These are phyloP conservation scores for Naso thynnoides DNA, from an alignment of 2,797 vertebrate species.

Conservation along the genomic window DNA sequence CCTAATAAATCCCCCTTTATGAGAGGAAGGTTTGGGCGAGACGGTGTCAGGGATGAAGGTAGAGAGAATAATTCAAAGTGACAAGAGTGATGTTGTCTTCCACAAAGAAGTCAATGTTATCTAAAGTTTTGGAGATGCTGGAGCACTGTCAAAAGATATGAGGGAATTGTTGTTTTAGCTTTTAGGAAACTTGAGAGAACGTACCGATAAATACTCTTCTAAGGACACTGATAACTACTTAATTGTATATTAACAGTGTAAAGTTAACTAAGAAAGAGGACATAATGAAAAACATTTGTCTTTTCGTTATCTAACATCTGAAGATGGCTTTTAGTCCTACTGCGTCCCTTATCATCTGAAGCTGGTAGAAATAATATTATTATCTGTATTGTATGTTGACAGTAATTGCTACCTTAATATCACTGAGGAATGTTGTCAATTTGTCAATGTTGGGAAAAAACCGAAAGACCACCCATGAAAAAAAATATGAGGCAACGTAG, in stretches of 20 bases:
- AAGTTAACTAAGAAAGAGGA: neutral
- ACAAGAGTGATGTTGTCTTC: neutral
- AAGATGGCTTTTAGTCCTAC: neutral
- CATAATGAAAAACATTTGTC: neutral
- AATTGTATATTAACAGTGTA: neutral
- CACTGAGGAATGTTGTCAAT: conserved; percentile 38
- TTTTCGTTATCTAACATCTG: neutral
- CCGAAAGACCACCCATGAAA: conserved; percentile 18
- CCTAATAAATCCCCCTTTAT: conserved; percentile 47
- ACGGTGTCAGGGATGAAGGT: neutral
- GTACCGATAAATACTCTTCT: neutral
- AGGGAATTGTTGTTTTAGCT: neutral
- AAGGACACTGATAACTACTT: neutral
- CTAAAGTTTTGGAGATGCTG: neutral
- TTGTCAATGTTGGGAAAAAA: conserved; percentile 25
- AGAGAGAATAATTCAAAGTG: conserved; percentile 16
- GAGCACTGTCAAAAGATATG: neutral
- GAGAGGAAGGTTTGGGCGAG: neutral
- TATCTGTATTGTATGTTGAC: conserved; percentile 11
- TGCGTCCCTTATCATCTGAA: neutral
- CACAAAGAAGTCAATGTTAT: neutral
- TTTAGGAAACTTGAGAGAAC: neutral
- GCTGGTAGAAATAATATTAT: conserved; percentile 12
- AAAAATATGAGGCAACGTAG: neutral
- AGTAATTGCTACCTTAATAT: conserved; percentile 52